These are phyloP conservation scores for Aphodius granarius DNA, from an alignment of 2,888 invertebrate species.

Conservation along the genomic window DNA sequence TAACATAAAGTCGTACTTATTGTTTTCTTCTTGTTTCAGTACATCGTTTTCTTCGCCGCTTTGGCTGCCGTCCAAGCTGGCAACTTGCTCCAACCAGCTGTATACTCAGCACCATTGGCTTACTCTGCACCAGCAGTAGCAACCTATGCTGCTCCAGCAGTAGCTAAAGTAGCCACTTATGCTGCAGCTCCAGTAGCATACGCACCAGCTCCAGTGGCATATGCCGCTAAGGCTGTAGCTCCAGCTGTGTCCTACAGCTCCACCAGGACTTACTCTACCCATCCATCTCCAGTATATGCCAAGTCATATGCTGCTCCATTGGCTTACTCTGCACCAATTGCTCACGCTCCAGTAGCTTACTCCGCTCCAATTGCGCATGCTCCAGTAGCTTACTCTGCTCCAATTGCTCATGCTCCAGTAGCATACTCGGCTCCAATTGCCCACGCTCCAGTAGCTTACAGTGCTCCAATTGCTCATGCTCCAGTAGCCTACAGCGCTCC, in stretches of 20 bases:
- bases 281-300: constrained; percentile 21
- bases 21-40: constrained; percentile 25
- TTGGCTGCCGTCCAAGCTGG: constrained; percentile 31
- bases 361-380: background rate
- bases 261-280: constrained; percentile 21
- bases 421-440: constrained; percentile 15
- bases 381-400: constrained; percentile 16
- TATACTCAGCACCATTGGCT: constrained; percentile 26
- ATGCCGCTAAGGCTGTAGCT: constrained; percentile 18
- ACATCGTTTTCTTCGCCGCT: constrained; percentile 29
- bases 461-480: constrained; percentile 5
- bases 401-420: constrained; percentile 13
- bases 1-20: constrained; percentile 1
- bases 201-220: constrained; percentile 26
- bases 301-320: constrained; percentile 22
- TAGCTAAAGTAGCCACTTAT: too few species aligned
- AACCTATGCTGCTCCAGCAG: constrained; percentile 22
- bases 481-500: constrained; percentile 13
- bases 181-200: constrained; percentile 1
- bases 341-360: constrained; percentile 14
- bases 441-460: constrained; percentile 9
- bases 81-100: constrained; percentile 17
- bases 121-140: constrained; percentile 17
- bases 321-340: constrained; percentile 17
- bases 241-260: constrained; percentile 24